These are phyloP conservation scores for Etheostoma nigrum DNA, from an alignment of 2,797 vertebrate species.

Conservation along the genomic window DNA sequence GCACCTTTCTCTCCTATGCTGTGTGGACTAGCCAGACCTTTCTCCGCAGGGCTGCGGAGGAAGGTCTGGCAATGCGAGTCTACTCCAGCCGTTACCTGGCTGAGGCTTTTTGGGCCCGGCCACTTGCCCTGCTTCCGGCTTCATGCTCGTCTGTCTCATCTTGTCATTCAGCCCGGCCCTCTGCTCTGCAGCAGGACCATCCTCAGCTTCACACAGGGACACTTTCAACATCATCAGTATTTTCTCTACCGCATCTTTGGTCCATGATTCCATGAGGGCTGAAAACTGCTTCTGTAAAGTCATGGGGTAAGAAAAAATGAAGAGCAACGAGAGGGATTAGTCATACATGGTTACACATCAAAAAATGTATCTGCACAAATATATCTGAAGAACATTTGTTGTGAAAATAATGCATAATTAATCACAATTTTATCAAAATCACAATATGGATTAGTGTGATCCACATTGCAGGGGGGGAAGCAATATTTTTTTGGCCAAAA, in stretches of 20 bases:
- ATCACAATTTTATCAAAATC: too few relatives aligned
- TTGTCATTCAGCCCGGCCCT: not conserved
- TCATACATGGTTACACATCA: too few relatives aligned
- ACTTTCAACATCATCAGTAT: slow-evolving; percentile 45
- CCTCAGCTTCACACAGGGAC: slow-evolving; percentile 23
- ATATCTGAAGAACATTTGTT: too few relatives aligned
- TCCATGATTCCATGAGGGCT: slow-evolving; percentile 45
- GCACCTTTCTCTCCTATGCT: too few relatives aligned
- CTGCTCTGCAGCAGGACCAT: not conserved
- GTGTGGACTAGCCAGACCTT: too few relatives aligned
- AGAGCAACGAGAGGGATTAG: not conserved
- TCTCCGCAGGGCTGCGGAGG: too few relatives aligned
- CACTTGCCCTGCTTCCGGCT: not conserved
- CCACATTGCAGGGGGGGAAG: too few relatives aligned
- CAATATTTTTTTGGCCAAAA: too few relatives aligned
- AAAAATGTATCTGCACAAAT: not conserved
- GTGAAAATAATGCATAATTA: too few relatives aligned
- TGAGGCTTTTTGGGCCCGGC: slow-evolving; percentile 13
- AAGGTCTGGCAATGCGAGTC: too few relatives aligned
- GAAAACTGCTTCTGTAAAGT: slow-evolving; percentile 51
- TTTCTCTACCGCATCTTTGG: slow-evolving; percentile 38
- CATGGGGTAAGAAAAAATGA: not conserved
- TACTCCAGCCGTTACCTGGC: not conserved
- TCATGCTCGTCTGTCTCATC: not conserved
- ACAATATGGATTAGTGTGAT: too few relatives aligned